Base-by-base conservation (phyloP, 2,797 vertebrate species). In the Poecilia picta region DNA sequence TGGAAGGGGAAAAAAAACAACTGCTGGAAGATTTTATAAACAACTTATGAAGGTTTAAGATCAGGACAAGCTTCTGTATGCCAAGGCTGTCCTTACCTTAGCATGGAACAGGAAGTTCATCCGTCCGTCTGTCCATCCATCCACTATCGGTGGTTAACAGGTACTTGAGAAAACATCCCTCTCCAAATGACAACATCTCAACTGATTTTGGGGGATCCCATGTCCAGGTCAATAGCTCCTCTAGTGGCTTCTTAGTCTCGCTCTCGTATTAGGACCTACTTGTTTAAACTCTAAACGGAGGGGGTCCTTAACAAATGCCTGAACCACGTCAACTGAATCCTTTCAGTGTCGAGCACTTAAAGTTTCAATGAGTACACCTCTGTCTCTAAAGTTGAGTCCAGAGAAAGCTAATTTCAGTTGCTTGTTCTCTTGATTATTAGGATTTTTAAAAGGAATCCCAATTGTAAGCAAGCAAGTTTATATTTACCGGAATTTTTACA, bases 1-100 rank as follows among this genome's bases (percentile, higher is more conserved):
- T 72, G 16, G 47, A 45, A 45, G 72, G 47, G 68, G 79, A 25
- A 74, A 72, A 80, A 25, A 74, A 53, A 53, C 31, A 64, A 43
- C 47, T 59, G 18, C 39, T 64, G 23, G 47, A 28, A 55, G 77
- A 68, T 36, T 31, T 73, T 33, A 49, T 83, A 45, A 55, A 28
- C 66, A 70, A 23, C 43, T 23, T 71, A 74, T 51, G 43, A 70
- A n/a, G 25, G 66, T 43, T 45, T 5, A 70, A 43, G 53, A 84
- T 76, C 46, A 36, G 36, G 41, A 75, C 4, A 31, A 16, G 49
- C 15, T 6, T 8, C 2, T 11, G 43, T 74, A 77, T 70, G 0
- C 72, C 23, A 66, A 72, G 23, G 39, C 33, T 57, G 2, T 49
- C 5, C n/a, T n/a, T 71, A 28, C 10, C 51, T 41, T 36, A 47